Percentiles rank a stretch among this genome's conserved stretches.
These are phyloP conservation scores for Pseudococcus viburni DNA, from an alignment of 2,888 invertebrate genomes.

Conservation along the genomic window DNA sequence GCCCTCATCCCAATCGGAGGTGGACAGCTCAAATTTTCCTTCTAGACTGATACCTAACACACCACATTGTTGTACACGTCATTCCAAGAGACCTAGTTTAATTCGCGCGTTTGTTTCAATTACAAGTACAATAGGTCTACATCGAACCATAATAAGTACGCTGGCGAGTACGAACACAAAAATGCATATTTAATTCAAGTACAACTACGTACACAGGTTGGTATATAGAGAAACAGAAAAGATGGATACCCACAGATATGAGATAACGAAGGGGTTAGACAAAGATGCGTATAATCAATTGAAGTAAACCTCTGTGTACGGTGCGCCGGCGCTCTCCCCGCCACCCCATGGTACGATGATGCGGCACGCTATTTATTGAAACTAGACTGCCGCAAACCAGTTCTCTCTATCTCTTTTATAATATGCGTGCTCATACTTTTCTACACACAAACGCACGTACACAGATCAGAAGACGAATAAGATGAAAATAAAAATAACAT, in stretches of 20 bases:
- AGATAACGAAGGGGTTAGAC: not conserved
- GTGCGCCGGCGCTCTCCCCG: not conserved
- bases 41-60: too few species aligned
- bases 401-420: conserved; percentile 15
- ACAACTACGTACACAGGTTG: not conserved
- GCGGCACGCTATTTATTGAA: conserved; percentile 17
- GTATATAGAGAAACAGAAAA: not conserved
- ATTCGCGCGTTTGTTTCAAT: not conserved
- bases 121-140: not conserved
- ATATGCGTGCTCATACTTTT: not conserved
- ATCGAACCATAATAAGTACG: not conserved
- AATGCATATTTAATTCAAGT: conserved; percentile 11
- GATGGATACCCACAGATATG: not conserved
- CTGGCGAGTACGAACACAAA: not conserved
- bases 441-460: not conserved
- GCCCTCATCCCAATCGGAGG: too few species aligned
- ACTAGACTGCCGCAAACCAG: conserved; percentile 52
- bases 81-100: not conserved
- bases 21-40: too few species aligned
- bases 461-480: not conserved
- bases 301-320: conserved; percentile 23
- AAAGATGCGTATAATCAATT: conserved; percentile 42
- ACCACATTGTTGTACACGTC: too few species aligned
- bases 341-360: too few species aligned
- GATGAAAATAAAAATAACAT: not conserved